A percentile compares a stretch with the other conserved stretches of the same genome.
Evolutionary conservation across 2,113 vertebrate species (phyloP).

Genomic region (Daphoenositta chrysoptera): DNA sequence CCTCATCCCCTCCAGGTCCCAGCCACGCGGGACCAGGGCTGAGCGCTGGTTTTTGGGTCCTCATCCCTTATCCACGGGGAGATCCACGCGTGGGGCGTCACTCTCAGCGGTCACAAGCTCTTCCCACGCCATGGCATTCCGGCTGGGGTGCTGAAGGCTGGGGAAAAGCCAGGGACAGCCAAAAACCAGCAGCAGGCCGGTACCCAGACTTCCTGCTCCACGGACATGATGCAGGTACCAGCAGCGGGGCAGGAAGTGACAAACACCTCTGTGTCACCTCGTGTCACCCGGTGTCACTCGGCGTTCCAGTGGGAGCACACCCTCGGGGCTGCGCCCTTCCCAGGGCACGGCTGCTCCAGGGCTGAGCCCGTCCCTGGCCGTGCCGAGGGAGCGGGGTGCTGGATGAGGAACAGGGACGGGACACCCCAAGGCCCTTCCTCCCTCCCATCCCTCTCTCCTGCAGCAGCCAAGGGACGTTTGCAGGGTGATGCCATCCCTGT

Average conservation of each 20-base stretch:
- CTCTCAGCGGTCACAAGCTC: neutral
- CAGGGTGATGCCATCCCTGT: neutral
- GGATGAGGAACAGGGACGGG: neutral
- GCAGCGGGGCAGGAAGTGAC: neutral
- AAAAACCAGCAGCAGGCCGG: rapidly evolving
- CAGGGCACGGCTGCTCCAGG: neutral
- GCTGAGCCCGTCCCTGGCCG: rapidly evolving
- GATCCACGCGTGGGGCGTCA: neutral
- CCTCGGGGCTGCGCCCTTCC: rapidly evolving
- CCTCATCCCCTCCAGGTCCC: neutral
- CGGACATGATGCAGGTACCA: rapidly evolving
- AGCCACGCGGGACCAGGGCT: neutral
- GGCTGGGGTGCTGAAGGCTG: neutral
- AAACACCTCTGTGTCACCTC: neutral
- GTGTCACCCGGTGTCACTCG: neutral
- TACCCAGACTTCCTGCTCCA: neutral
- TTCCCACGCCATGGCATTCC: no score
- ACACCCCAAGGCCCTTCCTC: neutral
- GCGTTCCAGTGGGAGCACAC: neutral
- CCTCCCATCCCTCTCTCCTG: neutral
- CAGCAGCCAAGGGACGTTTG: neutral
- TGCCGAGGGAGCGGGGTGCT: rapidly evolving
- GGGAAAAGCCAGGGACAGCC: neutral
- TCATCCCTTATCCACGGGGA: neutral
- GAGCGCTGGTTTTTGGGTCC: neutral